Evolutionary conservation across 1,140 invertebrate species (phyloP).

Genomic region (Trachymyrmex septentrionalis): DNA sequence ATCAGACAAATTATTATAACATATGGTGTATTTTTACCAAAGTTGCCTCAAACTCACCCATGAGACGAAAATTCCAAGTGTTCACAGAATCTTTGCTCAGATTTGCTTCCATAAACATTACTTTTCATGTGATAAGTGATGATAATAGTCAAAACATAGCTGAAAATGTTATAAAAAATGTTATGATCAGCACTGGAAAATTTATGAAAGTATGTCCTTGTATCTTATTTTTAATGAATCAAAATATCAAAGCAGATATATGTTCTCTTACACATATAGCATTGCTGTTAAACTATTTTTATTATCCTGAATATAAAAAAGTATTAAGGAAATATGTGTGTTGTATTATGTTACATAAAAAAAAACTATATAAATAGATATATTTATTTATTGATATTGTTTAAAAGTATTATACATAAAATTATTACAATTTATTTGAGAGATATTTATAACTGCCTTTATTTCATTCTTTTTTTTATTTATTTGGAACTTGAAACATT

Average conservation of each 20-base stretch:
- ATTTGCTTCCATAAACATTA: slow-evolving; percentile 86
- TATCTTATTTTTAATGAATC: background rate
- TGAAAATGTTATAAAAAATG: slow-evolving; percentile 86
- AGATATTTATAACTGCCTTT: too few relatives aligned
- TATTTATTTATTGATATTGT: too few relatives aligned
- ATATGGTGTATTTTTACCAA: slow-evolving; percentile 88
- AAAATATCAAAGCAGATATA: background rate
- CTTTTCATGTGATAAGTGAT: slow-evolving; percentile 91
- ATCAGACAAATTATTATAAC: slow-evolving; percentile 79
- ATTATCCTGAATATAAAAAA: background rate
- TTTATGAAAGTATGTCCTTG: slow-evolving; percentile 85
- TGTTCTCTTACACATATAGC: background rate
- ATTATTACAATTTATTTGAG: background rate
- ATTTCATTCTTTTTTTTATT: too few relatives aligned
- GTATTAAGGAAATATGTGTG: background rate
- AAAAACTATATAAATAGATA: background rate
- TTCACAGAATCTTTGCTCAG: slow-evolving; percentile 88
- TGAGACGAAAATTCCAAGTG: slow-evolving; percentile 88
- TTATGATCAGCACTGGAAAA: slow-evolving; percentile 82
- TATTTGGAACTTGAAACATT: background rate
- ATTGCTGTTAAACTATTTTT: background rate
- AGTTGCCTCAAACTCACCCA: slow-evolving; percentile 87
- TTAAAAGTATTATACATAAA: too few relatives aligned
- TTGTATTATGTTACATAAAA: background rate
- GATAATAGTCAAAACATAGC: slow-evolving; percentile 88